Base-by-base conservation (phyloP, 2,113 vertebrate genomes). In the Spea bombifrons region DNA sequence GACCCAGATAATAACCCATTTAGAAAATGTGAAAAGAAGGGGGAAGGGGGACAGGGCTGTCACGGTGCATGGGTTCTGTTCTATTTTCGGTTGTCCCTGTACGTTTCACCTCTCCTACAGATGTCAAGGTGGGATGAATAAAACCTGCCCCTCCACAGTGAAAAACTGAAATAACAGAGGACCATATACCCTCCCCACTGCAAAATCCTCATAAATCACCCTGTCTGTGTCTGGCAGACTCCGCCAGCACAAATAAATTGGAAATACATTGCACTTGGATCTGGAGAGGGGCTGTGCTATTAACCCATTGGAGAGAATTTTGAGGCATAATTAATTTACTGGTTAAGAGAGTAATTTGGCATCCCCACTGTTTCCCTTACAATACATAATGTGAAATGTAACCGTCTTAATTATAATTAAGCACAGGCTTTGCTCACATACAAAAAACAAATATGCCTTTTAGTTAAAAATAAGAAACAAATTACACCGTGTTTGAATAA, bases 201-300 rank as follows among this genome's bases (percentile, higher is more conserved):
- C n/a, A 57, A 73, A 73, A 66, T 44, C 53, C 70, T 80, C 77
- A 80, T 80, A 80, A 80, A 80, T 80, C 77, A 80, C 63, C 52
- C 63, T 47, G 63, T 73, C 71, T 67, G 63, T 30, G 71, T 17
- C 77, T 80, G 77, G 71, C 77, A 80, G 69, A 43, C 30, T 30
- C 47, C 30, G 47, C 64, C 8, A 57, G 63, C 50, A 46, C 50
- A 59, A 80, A 80, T 79, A 79, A 79, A 79, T 79, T 79, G 77
- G 67, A 79, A 79, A 79, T 43, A 67, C 71, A 79, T 72, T 79
- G 63, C 49, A 8, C 70, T 50, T 50, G 66, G 17, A 48, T 66
- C 13, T 52, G 70, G 43, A 17, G 48, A 44, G 68, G 59, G 59
- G 61, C 68, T n/a, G 0, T 5, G 44, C 55, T 10, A 53, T 65